Percentiles rank a stretch among this genome's conserved stretches.
Conservation (phyloP, 2,888 invertebrate species). For the Nephrocerus scutellatus region DNA sequence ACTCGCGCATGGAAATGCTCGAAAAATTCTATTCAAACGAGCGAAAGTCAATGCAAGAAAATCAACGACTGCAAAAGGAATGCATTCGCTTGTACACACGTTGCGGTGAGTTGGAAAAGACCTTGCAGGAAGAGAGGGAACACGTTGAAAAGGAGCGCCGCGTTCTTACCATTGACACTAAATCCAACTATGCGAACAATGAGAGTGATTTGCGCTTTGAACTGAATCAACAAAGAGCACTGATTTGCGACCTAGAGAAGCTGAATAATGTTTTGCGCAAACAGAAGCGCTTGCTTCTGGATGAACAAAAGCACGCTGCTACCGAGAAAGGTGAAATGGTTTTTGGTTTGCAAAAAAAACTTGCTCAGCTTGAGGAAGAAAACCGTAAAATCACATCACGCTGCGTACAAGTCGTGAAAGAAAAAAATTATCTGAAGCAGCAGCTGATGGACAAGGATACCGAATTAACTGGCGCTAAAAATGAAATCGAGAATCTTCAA, state of each 20-base stretch:
- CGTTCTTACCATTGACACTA: not conserved
- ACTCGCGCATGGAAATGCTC: slow-evolving; percentile 36
- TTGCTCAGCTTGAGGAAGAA: slow-evolving; percentile 37
- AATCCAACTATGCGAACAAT: not conserved
- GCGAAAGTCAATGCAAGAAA: slow-evolving; percentile 41
- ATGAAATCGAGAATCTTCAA: slow-evolving; percentile 15
- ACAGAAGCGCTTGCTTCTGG: slow-evolving; percentile 37
- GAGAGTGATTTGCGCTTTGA: slow-evolving; percentile 27
- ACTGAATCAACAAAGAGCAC: slow-evolving; percentile 31
- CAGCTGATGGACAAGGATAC: slow-evolving; percentile 26
- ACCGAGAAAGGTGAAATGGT: slow-evolving; percentile 36
- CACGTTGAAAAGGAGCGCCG: slow-evolving; percentile 10
- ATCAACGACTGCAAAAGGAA: slow-evolving; percentile 40
- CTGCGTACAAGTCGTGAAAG: slow-evolving; percentile 32
- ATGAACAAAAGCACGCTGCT: slow-evolving; percentile 33
- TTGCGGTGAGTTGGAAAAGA: slow-evolving; percentile 33
- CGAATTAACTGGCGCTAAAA: slow-evolving; percentile 17
- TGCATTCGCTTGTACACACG: slow-evolving; percentile 32
- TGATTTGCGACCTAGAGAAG: slow-evolving; percentile 36
- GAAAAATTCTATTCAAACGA: slow-evolving; percentile 43
- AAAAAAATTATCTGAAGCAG: slow-evolving; percentile 28
- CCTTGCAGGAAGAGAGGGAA: slow-evolving; percentile 23
- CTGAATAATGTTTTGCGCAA: slow-evolving; percentile 39
- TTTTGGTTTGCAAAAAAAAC: slow-evolving; percentile 31
- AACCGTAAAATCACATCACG: slow-evolving; percentile 38